Conservation (phyloP, 1,140 invertebrate species). For the Triops longicaudatus region DNA sequence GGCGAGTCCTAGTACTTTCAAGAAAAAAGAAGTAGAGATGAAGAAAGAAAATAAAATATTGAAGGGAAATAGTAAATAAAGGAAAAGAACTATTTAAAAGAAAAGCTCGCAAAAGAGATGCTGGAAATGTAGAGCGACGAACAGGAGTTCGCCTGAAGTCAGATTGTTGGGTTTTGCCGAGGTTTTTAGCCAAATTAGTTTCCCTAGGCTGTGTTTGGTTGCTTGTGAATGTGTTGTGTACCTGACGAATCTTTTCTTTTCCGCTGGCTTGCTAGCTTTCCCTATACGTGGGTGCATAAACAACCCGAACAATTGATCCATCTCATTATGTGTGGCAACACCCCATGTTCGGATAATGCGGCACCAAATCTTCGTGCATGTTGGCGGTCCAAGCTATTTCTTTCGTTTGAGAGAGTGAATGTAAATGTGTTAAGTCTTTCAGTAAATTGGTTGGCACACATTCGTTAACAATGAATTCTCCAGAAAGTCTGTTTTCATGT, state of each 20-base stretch:
- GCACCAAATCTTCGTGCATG: too few species aligned
- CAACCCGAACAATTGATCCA: background rate
- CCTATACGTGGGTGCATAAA: background rate
- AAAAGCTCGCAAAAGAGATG: background rate
- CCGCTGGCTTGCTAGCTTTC: background rate
- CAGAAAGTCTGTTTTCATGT: too few species aligned
- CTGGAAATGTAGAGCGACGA: background rate
- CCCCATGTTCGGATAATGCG: background rate
- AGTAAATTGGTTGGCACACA: too few species aligned
- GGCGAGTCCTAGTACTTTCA: too few species aligned
- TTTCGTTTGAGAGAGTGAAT: too few species aligned
- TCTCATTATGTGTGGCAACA: background rate
- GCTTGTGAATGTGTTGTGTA: background rate
- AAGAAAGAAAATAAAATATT: background rate
- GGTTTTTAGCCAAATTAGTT: slow-evolving; percentile 4
- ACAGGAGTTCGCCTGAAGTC: background rate
- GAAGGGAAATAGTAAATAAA: background rate
- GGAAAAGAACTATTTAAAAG: background rate
- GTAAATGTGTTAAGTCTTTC: too few species aligned
- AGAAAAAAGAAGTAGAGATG: too few species aligned
- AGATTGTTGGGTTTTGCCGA: background rate
- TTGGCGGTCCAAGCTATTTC: too few species aligned
- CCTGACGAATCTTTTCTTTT: background rate
- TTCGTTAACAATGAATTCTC: too few species aligned
- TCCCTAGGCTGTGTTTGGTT: background rate